These are phyloP conservation scores for Ceryle rudis DNA, from an alignment of 2,797 vertebrate genomes.

Conservation along the genomic window DNA sequence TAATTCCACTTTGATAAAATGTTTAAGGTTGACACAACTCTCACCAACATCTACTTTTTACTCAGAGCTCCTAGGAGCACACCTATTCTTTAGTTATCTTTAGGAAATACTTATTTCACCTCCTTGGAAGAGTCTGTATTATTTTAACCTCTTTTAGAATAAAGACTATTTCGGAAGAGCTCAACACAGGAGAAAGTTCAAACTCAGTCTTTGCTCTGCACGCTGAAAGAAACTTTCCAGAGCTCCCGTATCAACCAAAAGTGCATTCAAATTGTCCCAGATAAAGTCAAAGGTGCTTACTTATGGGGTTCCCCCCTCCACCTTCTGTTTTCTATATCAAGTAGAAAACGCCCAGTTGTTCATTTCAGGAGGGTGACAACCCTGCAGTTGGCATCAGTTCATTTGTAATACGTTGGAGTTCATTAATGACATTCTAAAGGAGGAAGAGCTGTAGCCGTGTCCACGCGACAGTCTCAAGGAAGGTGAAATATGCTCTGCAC, in stretches of 20 bases:
- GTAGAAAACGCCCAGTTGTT: accelerated
- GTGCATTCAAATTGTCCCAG: neutral
- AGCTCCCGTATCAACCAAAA: neutral
- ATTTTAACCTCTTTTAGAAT: neutral
- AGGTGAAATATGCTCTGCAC: accelerated
- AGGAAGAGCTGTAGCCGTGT: accelerated
- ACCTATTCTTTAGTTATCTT: neutral
- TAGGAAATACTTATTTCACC: neutral
- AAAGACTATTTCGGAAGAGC: neutral
- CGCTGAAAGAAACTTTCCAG: neutral
- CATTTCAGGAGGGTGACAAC: neutral
- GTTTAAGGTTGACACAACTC: neutral
- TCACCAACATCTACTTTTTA: neutral
- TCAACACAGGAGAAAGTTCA: neutral
- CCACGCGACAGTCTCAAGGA: neutral
- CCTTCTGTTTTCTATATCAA: neutral
- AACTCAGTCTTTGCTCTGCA: neutral
- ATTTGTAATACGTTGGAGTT: accelerated
- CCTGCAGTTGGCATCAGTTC: accelerated
- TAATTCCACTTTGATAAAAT: neutral
- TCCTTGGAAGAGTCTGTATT: neutral
- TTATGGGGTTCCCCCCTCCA: neutral
- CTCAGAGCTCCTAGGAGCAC: neutral
- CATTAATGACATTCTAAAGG: neutral
- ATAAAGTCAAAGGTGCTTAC: neutral